Evolutionary conservation across 1,140 invertebrate genomes (phyloP).

Genomic region (Euwallacea similis): DNA sequence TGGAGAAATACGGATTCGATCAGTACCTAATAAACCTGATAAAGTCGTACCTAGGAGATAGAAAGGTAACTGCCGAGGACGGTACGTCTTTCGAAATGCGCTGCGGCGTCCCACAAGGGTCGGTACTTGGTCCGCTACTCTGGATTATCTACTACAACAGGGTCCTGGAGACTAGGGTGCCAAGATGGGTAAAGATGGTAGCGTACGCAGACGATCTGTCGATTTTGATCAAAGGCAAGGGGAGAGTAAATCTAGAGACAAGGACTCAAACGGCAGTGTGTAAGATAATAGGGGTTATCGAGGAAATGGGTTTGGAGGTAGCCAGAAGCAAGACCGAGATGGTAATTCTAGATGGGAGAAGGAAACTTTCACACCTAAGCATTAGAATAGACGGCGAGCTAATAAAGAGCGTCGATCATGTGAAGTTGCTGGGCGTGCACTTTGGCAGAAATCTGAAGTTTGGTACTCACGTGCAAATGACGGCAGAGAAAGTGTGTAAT

Average conservation of each 20-base stretch:
- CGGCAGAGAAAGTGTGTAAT: neutral
- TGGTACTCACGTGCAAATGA: neutral
- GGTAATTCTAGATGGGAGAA: neutral
- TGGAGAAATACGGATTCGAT: neutral
- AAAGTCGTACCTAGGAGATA: neutral
- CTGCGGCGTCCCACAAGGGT: neutral
- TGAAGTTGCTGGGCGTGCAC: neutral
- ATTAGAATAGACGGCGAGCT: neutral
- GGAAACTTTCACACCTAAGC: neutral
- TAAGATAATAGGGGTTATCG: neutral
- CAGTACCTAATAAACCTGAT: neutral
- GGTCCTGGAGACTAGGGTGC: neutral
- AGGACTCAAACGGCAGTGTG: neutral
- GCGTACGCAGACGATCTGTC: neutral
- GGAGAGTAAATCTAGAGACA: neutral
- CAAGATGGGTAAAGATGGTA: neutral
- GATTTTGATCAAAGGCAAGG: neutral
- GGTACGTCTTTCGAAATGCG: neutral
- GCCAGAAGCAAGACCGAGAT: neutral
- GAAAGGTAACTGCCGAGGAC: neutral
- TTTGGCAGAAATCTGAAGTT: neutral
- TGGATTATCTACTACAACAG: neutral
- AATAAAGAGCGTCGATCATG: neutral
- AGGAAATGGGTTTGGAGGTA: neutral
- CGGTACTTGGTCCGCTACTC: neutral